Evolutionary conservation across 2,113 vertebrate species (phyloP), one percentile per base, ranked within the genome.

Genomic region (Heloderma charlesbogerti): DNA sequence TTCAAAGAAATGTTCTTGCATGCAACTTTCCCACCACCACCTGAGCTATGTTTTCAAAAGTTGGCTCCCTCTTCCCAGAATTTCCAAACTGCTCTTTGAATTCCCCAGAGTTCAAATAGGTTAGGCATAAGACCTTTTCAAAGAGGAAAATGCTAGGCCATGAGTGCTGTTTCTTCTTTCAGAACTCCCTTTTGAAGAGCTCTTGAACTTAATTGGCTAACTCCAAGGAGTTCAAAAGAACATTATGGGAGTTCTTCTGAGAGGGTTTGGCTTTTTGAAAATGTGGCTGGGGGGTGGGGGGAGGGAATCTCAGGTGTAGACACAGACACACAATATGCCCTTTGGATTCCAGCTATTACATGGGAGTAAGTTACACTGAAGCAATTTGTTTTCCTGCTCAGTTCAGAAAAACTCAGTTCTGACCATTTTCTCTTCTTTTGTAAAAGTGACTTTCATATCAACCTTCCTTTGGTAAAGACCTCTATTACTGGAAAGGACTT

Each of bases 401-500:
- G 57, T 69, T 48, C 43, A 40, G n/a, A 60, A 1, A 88, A 88
- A 27, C 87, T 89, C 66, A 79, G 2, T 71, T 90, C 40, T 48
- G 29, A 16, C 25, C 40, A 91, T 93, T 91, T 82, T 6, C 7
- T 83, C 48, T 67, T 93, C 66, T 40, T 74, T 80, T 74, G 51
- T 51, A 84, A 79, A 51, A 74, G 7, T 80, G 3, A 29, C 90
- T 48, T 43, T 81, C 31, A 45, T 48, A 72, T 80, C 67, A 72
- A n/a, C 54, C 87, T 84, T 48, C 9, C 84, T 86, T 67, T 45
- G 45, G 1, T 45, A 37, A 1, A 48, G 51, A 84, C 66, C 91
- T 79, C 89, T 79, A 79, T 91, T n/a, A 89, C 2, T 6, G 69
- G 1, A 0, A 0, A 94, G 88, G 16, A 34, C 20, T 89, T 93